Evolutionary conservation across 2,113 vertebrate species (phyloP), one percentile per base, ranked within the genome.

Genomic region (Gambusia holbrooki): DNA sequence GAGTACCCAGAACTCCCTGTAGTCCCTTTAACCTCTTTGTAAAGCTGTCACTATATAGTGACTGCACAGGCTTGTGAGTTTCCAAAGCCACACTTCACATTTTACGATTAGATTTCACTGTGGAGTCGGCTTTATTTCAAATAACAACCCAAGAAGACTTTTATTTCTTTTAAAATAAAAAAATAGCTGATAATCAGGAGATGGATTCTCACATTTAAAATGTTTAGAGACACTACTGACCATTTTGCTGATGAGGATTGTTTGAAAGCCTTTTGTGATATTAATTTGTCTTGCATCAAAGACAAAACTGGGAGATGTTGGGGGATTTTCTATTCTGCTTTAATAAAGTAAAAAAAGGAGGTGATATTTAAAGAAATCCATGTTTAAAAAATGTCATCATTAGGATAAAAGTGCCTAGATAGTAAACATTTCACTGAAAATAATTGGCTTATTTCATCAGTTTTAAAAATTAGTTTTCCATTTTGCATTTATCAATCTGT

Each of bases 1-100:
- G 37, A n/a, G 33, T n/a, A 35, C 37, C 64, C 77, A 83, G 61
- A 48, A 58, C 42, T 69, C 76, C 82, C 40, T 69, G 33, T 32
- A 74, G 73, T 28, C 73, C 30, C 42, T 74, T 81, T 67, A 83
- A 54, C 62, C 66, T 82, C 33, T 71, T n/a, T 27, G 48, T 32
- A 8, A 69, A 25, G 11, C 29, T 62, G 62, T 1, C 45, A 28
- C 2, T 51, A 42, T 25, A 58, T 33, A 14, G 29, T 30, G 54
- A 35, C 79, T 62, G 63, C 37, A 77, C 35, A 62, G 17, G 15
- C 51, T 33, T 54, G 33, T 71, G 30, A 30, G 63, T 25, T 62
- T 71, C 76, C 73, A 11, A 62, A 22, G n/a, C 45, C 65, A 40
- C 37, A 28, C 29, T 63, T 60, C 58, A 62, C 35, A 27, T 69